A percentile compares a stretch with the other conserved stretches of the same genome.
phyloP scores from a whole-genome alignment of 1,140 invertebrate genomes.

The Pseudomyrmex pallidus region DNA sequence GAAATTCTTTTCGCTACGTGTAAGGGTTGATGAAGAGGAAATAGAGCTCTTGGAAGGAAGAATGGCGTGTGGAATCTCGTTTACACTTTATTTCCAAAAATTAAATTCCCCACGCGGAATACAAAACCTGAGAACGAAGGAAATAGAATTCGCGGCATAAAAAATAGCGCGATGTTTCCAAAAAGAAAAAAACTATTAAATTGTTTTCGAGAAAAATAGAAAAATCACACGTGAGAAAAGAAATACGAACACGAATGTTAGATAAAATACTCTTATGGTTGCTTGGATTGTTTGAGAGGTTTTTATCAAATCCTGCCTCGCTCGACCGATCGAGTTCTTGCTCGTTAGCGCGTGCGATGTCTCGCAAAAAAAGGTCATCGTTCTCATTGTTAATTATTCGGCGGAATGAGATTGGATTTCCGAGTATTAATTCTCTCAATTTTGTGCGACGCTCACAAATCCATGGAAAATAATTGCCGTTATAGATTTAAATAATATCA shows the following conservation, averaged over 20 bases:
- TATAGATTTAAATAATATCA: too few species aligned
- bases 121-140: background rate
- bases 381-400: slow-evolving; percentile 64
- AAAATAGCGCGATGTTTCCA: background rate
- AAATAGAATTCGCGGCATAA: slow-evolving; percentile 8
- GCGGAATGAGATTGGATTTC: background rate
- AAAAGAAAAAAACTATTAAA: background rate
- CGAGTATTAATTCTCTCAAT: slow-evolving; percentile 1
- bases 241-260: background rate
- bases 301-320: slow-evolving; percentile 25
- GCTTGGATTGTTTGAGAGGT: background rate
- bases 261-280: background rate
- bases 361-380: slow-evolving; percentile 50
- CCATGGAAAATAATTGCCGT: background rate
- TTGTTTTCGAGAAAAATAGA: background rate
- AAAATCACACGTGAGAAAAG: background rate
- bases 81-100: slow-evolving; percentile 32
- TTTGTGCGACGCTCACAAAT: background rate
- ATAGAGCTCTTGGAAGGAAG: slow-evolving; percentile 32
- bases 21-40: slow-evolving; percentile 28
- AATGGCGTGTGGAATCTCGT: slow-evolving; percentile 1
- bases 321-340: slow-evolving; percentile 52
- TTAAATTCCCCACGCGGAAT: slow-evolving; percentile 36
- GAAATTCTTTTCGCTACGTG: background rate
- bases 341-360: slow-evolving; percentile 44